Evolutionary conservation across 2,797 vertebrate genomes (phyloP).

Genomic region (Arrhamphus sclerolepis): DNA sequence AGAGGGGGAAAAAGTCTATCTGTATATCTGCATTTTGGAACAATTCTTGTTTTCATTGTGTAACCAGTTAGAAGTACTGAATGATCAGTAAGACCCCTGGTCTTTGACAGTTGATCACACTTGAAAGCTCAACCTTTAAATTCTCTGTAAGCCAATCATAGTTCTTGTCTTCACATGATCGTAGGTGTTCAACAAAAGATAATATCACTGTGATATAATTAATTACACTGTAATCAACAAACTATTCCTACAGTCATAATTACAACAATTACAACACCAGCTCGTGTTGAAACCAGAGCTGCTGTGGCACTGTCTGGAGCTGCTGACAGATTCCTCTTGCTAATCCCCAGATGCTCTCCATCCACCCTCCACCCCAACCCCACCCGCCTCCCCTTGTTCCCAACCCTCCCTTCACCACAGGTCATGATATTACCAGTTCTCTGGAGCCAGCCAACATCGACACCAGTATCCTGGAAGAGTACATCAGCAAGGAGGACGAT

Average conservation of each 20-base stretch:
- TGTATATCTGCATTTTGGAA: too few species aligned
- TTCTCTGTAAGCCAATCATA: constrained; percentile 26
- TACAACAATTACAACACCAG: constrained; percentile 34
- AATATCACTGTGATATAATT: background rate
- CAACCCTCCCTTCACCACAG: constrained; percentile 75
- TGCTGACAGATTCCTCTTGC: constrained; percentile 59
- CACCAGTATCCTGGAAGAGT: constrained; percentile 99
- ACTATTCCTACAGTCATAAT: constrained; percentile 6
- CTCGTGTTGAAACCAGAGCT: constrained; percentile 44
- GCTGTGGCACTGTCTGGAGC: constrained; percentile 31
- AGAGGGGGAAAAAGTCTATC: too few species aligned
- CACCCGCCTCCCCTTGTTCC: constrained; percentile 45
- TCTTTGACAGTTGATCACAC: constrained; percentile 27
- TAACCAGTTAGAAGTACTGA: constrained; percentile 35
- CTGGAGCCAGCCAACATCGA: constrained; percentile 98
- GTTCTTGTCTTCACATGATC: constrained; percentile 7
- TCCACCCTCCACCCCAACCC: constrained; percentile 41
- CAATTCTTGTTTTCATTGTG: constrained; percentile 28
- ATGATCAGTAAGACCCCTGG: constrained; percentile 39
- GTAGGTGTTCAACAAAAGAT: constrained; percentile 3
- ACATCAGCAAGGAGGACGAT: constrained; percentile 99
- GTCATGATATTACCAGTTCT: constrained; percentile 98
- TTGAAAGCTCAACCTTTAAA: constrained; percentile 20
- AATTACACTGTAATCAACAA: constrained; percentile 9
- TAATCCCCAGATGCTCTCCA: constrained; percentile 71